phyloP scores from a whole-genome alignment of 2,888 invertebrate genomes.

The Drosophila koepferae region DNA sequence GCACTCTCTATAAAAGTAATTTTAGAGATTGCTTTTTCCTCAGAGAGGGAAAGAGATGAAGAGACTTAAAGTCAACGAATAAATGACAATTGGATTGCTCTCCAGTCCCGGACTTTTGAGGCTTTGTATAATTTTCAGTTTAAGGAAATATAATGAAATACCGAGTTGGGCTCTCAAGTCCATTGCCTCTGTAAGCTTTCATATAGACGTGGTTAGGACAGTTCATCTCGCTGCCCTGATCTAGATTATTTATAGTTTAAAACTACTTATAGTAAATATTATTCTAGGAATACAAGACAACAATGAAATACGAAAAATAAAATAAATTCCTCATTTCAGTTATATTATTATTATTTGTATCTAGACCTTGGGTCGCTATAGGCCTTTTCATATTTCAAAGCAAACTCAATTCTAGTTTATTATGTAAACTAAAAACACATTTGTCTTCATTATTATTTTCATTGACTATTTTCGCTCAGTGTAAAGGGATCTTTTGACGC shows the following conservation, averaged over 20 bases:
- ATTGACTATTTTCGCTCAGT: constrained; percentile 15
- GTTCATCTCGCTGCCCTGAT: neutral
- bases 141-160: neutral
- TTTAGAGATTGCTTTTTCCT: neutral
- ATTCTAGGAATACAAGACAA: too few relatives aligned
- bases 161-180: neutral
- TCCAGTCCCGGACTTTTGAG: neutral
- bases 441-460: neutral
- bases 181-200: neutral
- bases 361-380: too few relatives aligned
- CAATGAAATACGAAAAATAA: neutral
- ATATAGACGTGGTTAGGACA: neutral
- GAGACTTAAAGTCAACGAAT: neutral
- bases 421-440: neutral
- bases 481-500: constrained; percentile 24
- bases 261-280: too few relatives aligned
- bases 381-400: neutral
- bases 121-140: neutral
- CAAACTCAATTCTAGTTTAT: neutral
- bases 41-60: neutral
- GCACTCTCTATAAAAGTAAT: neutral
- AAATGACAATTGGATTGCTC: neutral
- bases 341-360: neutral
- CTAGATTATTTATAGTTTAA: neutral
- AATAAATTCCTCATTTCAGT: neutral